Percentiles rank a stretch among this genome's conserved stretches.
Conservation (phyloP, 1,140 invertebrate genomes). For the Myzus persicae region DNA sequence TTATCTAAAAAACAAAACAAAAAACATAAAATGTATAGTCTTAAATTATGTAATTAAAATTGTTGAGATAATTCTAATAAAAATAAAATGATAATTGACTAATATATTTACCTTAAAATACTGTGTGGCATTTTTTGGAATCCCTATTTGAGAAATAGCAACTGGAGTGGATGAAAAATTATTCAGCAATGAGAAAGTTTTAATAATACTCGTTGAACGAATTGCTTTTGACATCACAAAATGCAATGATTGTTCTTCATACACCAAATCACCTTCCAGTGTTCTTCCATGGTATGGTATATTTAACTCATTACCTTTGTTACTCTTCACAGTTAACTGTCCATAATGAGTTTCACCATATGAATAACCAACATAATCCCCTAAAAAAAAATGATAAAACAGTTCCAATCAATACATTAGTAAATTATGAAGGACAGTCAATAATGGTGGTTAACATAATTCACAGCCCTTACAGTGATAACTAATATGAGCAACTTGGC, state of each 20-base stretch:
- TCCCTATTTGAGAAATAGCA: conserved; percentile 51
- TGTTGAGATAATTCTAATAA: not conserved
- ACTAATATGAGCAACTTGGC: conserved; percentile 51
- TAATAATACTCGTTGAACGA: conserved; percentile 49
- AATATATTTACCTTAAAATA: conserved; percentile 50
- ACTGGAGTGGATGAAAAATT: conserved; percentile 53
- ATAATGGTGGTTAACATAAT: not conserved
- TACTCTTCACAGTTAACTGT: conserved; percentile 39
- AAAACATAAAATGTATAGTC: not conserved
- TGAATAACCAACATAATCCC: conserved; percentile 54
- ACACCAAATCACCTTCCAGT: conserved; percentile 40
- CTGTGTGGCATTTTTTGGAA: conserved; percentile 50
- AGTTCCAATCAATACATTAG: not conserved
- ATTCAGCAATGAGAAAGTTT: conserved; percentile 52
- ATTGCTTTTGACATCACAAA: conserved; percentile 57
- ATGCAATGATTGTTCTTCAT: conserved; percentile 50
- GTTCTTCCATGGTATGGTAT: conserved; percentile 51
- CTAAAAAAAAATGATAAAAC: not conserved
- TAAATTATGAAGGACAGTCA: not conserved
- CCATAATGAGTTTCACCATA: conserved; percentile 53
- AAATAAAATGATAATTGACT: not conserved
- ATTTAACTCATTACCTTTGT: conserved; percentile 45
- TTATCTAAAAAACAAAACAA: conserved; percentile 32
- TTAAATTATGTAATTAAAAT: not conserved
- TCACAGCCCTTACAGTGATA: conserved; percentile 32